Evolutionary conservation across 2,113 vertebrate genomes (phyloP), one percentile per base, ranked within the genome.

Genomic region (Oryzias melastigma): DNA sequence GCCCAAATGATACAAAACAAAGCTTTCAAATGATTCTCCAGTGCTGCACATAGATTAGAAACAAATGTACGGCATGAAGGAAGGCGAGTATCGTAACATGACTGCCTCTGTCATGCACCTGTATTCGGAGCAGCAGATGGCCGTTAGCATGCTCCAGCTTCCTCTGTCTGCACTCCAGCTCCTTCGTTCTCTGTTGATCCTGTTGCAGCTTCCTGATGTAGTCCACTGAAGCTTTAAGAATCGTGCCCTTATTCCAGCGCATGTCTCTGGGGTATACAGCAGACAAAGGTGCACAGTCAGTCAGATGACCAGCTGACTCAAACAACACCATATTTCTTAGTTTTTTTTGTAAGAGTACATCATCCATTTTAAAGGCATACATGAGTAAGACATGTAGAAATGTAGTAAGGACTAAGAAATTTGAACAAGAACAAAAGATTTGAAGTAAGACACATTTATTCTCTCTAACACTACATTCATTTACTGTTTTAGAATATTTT

Each of bases 181-280:
- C 95, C 50, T 94, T 95, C 19, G 95, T 92, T 46, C 95, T 92
- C 35, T 97, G 96, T 62, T 96, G 97, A 4, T 98, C 97, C 68
- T 95, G 68, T 51, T 99, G 96, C 45, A 98, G 88, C 73, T 94
- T 96, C 8, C 94, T 92, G 84, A 98, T 98, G 46, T 97, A 98
- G 87, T 98, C 96, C 68, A 98, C 96, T 0, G 96, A 98, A 0
- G 95, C 96, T 75, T 98, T 98, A 43, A 98, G 88, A 85, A 98
- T 97, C 59, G 95, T 98, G 47, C 96, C 96, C 80, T 98, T 98
- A 87, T 98, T 98, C 96, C 94, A 97, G 74, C 96, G 95, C 93
- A 95, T 93, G 80, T 98, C 96, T 80, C 95, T 98, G 83, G 62
- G 67, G 75, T 53, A 76, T 47, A 62, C 58, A 83, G 83, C n/a